phyloP scores from a whole-genome alignment of 2,113 vertebrate genomes.

The Thermophis baileyi region DNA sequence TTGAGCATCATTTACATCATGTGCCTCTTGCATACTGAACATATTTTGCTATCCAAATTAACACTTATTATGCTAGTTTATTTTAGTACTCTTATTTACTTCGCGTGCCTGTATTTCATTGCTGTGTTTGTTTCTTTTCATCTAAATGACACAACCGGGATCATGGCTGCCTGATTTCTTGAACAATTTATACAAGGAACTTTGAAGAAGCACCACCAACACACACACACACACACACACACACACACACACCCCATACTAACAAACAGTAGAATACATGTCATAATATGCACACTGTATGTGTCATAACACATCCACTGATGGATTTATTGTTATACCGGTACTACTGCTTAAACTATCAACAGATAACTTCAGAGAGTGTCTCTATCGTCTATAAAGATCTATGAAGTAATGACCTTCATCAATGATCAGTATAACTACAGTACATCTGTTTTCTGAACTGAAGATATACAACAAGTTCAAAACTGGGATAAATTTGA shows the following conservation, averaged over 20 bases:
- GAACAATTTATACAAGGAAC: slow-evolving; percentile 36
- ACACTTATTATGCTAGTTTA: slow-evolving; percentile 61
- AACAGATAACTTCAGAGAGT: not conserved
- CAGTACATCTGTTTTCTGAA: not conserved
- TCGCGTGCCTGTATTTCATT: slow-evolving; percentile 54
- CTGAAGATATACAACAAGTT: not conserved
- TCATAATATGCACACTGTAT: not conserved
- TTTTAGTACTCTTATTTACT: slow-evolving; percentile 65
- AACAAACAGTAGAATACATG: not conserved
- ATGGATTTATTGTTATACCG: not conserved
- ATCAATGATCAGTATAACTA: not conserved
- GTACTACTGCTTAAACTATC: not conserved
- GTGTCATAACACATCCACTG: not conserved
- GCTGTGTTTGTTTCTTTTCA: slow-evolving; percentile 44
- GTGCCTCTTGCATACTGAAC: slow-evolving; percentile 63
- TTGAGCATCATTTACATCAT: slow-evolving; percentile 61
- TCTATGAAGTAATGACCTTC: not conserved
- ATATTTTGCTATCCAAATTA: slow-evolving; percentile 61
- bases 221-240: not conserved
- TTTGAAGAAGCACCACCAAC: not conserved
- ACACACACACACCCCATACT: not conserved
- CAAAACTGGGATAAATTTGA: not conserved
- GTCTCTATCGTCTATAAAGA: not conserved
- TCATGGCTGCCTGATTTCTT: slow-evolving; percentile 44
- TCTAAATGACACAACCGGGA: slow-evolving; percentile 50